Conservation (phyloP, 2,113 vertebrate species). For the Nesoenas mayeri region DNA sequence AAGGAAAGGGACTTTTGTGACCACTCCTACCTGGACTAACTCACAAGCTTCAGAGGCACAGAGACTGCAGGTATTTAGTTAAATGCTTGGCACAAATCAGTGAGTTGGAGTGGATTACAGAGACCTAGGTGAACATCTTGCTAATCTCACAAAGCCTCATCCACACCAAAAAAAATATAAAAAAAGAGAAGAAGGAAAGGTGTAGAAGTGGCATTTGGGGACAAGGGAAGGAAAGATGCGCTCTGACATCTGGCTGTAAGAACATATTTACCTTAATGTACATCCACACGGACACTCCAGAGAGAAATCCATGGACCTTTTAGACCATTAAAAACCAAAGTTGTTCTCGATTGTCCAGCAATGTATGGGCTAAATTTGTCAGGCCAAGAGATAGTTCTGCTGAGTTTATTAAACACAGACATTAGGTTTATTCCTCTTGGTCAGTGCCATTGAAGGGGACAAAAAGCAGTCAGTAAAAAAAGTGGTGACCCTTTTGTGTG, state of each 20-base stretch:
- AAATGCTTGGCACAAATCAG: background rate
- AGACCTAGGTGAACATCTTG: background rate
- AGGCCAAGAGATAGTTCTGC: background rate
- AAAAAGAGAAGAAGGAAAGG: background rate
- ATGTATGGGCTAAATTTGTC: background rate
- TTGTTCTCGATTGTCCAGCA: background rate
- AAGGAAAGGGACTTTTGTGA: background rate
- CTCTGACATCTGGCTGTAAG: background rate
- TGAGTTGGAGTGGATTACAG: background rate
- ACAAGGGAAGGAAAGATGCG: background rate
- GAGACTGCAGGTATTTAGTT: background rate
- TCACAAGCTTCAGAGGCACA: background rate
- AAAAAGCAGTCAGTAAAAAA: background rate
- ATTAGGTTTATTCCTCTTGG: background rate
- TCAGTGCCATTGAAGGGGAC: background rate
- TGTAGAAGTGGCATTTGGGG: background rate
- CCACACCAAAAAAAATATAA: too few relatives aligned
- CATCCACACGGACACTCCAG: background rate
- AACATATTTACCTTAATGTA: background rate
- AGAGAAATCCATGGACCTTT: background rate
- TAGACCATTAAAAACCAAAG: background rate
- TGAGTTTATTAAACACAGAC: background rate
- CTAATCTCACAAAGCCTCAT: background rate
- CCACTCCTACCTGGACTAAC: background rate
- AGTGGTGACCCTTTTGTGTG: background rate